Base-by-base conservation (phyloP, 2,888 invertebrate species). In the Diachrysia chrysitis region DNA sequence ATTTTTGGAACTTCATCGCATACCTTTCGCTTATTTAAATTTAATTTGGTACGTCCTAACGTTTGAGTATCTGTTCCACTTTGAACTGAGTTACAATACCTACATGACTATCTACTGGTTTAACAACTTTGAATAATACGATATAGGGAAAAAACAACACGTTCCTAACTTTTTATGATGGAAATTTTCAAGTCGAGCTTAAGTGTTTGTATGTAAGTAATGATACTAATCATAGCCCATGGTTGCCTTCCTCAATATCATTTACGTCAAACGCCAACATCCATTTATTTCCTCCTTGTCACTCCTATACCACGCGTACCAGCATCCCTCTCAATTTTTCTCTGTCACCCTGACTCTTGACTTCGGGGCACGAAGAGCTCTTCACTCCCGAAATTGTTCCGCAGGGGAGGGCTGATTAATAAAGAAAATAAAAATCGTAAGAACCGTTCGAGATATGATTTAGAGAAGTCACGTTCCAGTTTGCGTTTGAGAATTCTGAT, bases 401-500 rank as follows among this genome's bases (percentile, higher is more conserved):
- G 82, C 82, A 80, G 90, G 91, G 91, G 91, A 87, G 89, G 83
- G 88, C 87, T 90, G 92, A 93, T 93, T 93, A 93, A 92, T 91
- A 93, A 90, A 91, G 88, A 89, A 91, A 91, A 91, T 90, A 92
- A 90, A 90, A 91, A 89, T 87, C 83, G 84, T 82, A 83, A 76
- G 76, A 84, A 80, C 73, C 81, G 71, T 73, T 73, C 77, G 76
- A 84, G 82, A 80, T 86, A 86, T 89, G 89, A 91, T 91, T 89
- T 86, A 86, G 81, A 81, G 80, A 67, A 82, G 85, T 83, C 87
- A 85, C 87, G 87, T 87, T 80, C 77, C 77, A 71, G 73, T 76
- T 83, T 66, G 77, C 32, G 55, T 56, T 55, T 21, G 81, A 83
- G 82, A 78, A 86, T 85, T 82, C 75, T 69, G 80, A 83, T 83